Percentiles rank a stretch among this genome's conserved stretches.
Evolutionary conservation across 1,140 invertebrate species (phyloP).

Genomic region (Pseudomyrmex pallidus): DNA sequence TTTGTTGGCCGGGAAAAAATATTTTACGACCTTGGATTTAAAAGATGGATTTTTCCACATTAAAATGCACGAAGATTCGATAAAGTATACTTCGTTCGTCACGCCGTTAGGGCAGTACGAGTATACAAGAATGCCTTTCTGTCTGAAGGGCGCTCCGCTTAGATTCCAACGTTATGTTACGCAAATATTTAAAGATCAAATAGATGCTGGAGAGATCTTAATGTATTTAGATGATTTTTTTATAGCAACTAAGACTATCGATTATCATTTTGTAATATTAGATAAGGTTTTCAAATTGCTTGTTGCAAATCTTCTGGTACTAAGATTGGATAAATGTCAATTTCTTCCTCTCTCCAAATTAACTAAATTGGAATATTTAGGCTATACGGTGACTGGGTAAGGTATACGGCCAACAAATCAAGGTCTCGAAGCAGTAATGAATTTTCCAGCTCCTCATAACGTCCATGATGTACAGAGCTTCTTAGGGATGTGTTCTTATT

Average conservation of each 20-base stretch:
- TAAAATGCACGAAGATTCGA: constrained; percentile 25
- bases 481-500: constrained; percentile 17
- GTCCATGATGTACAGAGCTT: constrained; percentile 21
- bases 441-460: constrained; percentile 12
- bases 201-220: background rate
- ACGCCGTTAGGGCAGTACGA: constrained; percentile 17
- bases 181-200: constrained; percentile 27
- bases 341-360: constrained; percentile 46
- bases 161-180: constrained; percentile 45
- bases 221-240: constrained; percentile 52
- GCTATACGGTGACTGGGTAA: constrained; percentile 4
- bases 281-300: constrained; percentile 23
- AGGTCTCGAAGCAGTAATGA: background rate
- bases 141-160: background rate
- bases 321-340: constrained; percentile 32
- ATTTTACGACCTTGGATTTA: background rate
- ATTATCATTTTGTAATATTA: constrained; percentile 46
- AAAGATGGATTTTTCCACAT: constrained; percentile 36
- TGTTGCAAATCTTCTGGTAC: background rate
- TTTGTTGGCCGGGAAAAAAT: constrained; percentile 5
- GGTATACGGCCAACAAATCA: background rate
- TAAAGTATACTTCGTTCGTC: constrained; percentile 42
- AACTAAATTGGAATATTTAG: constrained; percentile 47
- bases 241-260: constrained; percentile 21
- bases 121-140: constrained; percentile 44